Evolutionary conservation across 2,797 vertebrate genomes (phyloP), one percentile per base, ranked within the genome.

Genomic region (Remorina albescens): DNA sequence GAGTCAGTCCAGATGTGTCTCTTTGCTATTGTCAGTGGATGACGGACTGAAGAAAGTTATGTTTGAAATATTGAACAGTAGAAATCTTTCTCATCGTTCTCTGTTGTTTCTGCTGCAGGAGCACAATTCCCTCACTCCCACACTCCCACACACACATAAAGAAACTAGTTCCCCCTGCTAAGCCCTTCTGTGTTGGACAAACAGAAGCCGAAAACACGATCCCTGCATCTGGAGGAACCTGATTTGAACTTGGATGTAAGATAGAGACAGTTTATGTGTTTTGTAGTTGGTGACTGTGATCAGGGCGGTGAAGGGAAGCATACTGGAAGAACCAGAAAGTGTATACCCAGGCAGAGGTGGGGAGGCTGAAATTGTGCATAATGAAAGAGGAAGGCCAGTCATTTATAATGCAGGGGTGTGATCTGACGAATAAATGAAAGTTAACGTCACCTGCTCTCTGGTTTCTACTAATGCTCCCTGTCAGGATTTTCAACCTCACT

Each of bases 261-360:
- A 57, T 8, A 9, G 28, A 18, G 30, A 66, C 6, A 21, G 55
- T 66, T 37, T 67, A 67, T 42, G 2, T 32, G 67, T 76, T 86
- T 81, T 69, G 8, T 72, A 41, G 44, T 0, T n/a, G 0, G 13
- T 1, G 8, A 51, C 44, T 60, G 23, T 54, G 58, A 62, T 59
- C 54, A 39, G 1, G 9, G 18, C 0, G 46, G 41, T 8, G 15
- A n/a, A 18, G 3, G 47, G 0, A 0, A 16, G 49, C 18, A 51
- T 19, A 76, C 82, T 80, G 78, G 88, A 84, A 76, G 46, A 88
- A 90, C 78, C 63, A 73, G 84, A 82, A 83, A 34, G 0, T n/a
- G 59, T 66, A 80, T 42, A 63, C 47, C 54, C 3, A 70, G 13
- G 32, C 62, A 2, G 41, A 6, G 23, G 37, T 15, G 39, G 28